These are phyloP conservation scores for Rhegmatorhina hoffmannsi DNA, from an alignment of 2,113 vertebrate genomes.

Conservation along the genomic window DNA sequence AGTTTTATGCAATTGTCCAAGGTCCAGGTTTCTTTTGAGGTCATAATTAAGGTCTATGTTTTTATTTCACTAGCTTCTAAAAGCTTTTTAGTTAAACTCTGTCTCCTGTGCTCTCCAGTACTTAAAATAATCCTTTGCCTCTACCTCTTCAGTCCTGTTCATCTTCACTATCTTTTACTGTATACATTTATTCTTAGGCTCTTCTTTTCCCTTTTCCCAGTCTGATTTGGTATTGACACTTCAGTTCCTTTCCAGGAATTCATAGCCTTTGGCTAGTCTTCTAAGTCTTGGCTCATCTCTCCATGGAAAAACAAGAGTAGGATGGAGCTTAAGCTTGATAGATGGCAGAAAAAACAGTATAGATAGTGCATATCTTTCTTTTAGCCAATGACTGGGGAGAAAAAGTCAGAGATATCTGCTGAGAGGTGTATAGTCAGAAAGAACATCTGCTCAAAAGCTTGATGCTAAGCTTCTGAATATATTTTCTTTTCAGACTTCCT, in stretches of 20 bases:
- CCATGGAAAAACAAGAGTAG: not conserved
- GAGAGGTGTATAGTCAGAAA: not conserved
- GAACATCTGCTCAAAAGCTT: constrained; percentile 8
- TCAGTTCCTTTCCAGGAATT: not conserved
- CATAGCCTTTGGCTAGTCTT: constrained; percentile 13
- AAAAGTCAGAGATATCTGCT: not conserved
- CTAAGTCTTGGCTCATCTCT: not conserved
- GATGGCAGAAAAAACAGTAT: not conserved
- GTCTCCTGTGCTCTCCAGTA: not conserved
- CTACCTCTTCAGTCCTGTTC: not conserved
- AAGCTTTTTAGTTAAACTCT: not conserved
- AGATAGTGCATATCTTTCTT: constrained; percentile 17
- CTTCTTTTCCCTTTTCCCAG: not conserved
- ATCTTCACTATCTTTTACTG: not conserved
- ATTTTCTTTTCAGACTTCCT: not conserved
- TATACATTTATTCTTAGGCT: not conserved
- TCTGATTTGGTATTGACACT: not conserved
- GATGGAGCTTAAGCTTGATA: not conserved
- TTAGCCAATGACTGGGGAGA: not conserved
- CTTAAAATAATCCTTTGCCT: not conserved
- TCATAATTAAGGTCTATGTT: not conserved
- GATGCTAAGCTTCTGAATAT: constrained; percentile 15
- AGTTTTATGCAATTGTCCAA: not conserved
- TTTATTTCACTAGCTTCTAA: not conserved
- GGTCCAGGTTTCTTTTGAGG: not conserved